Percentiles rank a stretch among this genome's conserved stretches.
Conservation (phyloP, 2,113 vertebrate species). For the Solea solea region DNA sequence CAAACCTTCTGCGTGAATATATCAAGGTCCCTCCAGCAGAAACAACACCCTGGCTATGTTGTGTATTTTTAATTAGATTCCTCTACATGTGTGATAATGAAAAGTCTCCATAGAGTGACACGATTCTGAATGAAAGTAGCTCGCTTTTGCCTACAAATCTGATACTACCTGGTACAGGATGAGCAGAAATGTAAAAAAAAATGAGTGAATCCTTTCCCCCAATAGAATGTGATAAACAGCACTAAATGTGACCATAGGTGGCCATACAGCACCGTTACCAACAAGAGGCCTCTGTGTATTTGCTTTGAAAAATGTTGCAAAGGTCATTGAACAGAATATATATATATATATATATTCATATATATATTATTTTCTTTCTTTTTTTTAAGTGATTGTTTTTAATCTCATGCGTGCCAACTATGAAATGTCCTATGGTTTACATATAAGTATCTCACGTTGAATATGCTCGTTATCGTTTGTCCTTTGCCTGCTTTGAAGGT, state of each 20-base stretch:
- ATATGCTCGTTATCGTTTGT: conserved; percentile 24
- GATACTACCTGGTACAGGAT: conserved; percentile 4
- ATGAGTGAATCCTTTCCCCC: neutral
- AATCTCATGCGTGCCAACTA: conserved; percentile 85
- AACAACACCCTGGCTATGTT: neutral
- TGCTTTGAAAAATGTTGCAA: conserved; percentile 25
- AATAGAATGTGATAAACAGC: conserved; percentile 37
- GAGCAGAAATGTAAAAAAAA: neutral
- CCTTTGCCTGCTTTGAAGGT: conserved; percentile 43
- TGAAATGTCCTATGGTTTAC: conserved; percentile 69
- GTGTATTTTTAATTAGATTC: conserved; percentile 6
- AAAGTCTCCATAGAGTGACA: neutral
- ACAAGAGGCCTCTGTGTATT: neutral
- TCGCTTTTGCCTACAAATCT: neutral
- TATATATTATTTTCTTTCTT: conserved; percentile 59
- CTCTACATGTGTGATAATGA: neutral
- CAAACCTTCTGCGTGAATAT: neutral
- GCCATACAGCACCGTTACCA: conserved; percentile 6
- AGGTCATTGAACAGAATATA: conserved; percentile 44
- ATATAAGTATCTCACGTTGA: conserved; percentile 59
- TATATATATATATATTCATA: too few relatives aligned
- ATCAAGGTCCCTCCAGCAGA: neutral
- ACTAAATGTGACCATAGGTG: conserved; percentile 10
- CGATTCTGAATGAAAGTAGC: neutral
- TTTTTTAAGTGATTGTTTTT: conserved; percentile 27